A percentile compares a stretch with the other conserved stretches of the same genome.
Evolutionary conservation across 1,140 invertebrate species (phyloP).

Genomic region (Caenorhabditis tropicalis): DNA sequence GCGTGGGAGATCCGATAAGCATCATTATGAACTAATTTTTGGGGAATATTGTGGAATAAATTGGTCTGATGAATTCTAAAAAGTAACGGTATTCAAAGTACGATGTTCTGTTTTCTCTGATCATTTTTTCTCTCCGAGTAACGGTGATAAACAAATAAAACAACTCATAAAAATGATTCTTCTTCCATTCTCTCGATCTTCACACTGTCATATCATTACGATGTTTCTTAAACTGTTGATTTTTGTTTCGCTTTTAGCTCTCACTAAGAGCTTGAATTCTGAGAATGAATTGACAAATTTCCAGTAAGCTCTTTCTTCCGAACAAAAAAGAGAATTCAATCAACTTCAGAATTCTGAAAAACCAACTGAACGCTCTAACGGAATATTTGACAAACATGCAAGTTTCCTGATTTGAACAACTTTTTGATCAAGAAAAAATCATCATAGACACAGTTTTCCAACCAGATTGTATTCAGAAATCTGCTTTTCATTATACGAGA

Average conservation of each 20-base stretch:
- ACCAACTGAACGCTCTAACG: not conserved
- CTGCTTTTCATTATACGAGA: not conserved
- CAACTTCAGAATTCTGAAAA: not conserved
- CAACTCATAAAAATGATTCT: not conserved
- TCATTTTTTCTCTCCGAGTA: too few species aligned
- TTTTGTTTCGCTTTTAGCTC: too few species aligned
- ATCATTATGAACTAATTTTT: too few species aligned
- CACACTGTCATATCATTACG: too few species aligned
- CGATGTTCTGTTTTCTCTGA: too few species aligned
- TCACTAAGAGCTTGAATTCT: too few species aligned
- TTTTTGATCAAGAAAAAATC: not conserved
- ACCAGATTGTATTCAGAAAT: not conserved
- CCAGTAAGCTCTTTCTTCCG: not conserved
- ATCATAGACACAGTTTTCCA: not conserved
- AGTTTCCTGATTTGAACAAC: not conserved
- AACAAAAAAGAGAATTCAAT: not conserved
- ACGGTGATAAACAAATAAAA: not conserved
- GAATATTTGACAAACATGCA: not conserved
- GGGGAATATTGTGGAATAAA: too few species aligned
- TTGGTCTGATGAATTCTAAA: too few species aligned
- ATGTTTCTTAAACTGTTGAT: too few species aligned
- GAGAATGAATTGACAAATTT: not conserved
- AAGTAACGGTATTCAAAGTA: too few species aligned
- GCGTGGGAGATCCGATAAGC: too few species aligned
- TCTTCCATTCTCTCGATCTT: too few species aligned